Evolutionary conservation across 2,888 invertebrate genomes (phyloP).

Genomic region (Arenicola marina): DNA sequence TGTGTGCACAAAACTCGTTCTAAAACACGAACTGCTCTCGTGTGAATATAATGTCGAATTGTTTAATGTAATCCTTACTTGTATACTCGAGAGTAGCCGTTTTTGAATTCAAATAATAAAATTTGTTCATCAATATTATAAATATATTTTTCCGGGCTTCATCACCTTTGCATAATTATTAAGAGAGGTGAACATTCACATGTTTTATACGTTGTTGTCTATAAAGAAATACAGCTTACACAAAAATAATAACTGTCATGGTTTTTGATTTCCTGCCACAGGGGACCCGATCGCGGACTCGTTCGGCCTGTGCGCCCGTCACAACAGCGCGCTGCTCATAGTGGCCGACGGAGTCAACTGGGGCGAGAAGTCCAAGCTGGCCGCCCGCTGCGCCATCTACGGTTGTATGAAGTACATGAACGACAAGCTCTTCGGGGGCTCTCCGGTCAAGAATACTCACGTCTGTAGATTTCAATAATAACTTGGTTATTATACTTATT

Average conservation of each 20-base stretch:
- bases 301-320: constrained; percentile 73
- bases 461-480: constrained; percentile 12
- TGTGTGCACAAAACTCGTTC: no score
- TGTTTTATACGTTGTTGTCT: background rate
- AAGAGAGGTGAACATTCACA: background rate
- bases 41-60: no score
- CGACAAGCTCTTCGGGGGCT: constrained; percentile 49
- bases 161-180: no score
- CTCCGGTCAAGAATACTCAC: constrained; percentile 59
- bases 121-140: no score
- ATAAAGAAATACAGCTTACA: background rate
- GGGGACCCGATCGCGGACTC: constrained; percentile 88
- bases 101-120: no score
- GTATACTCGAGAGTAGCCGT: no score
- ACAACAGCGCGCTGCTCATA: constrained; percentile 76
- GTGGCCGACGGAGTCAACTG: constrained; percentile 91
- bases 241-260: background rate
- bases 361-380: constrained; percentile 84
- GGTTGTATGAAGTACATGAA: constrained; percentile 83
- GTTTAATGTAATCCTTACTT: no score
- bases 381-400: constrained; percentile 83
- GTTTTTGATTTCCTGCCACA: constrained; percentile 59
- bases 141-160: no score
- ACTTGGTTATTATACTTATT: background rate
- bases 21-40: no score